A percentile compares a stretch with the other conserved stretches of the same genome.
These are phyloP conservation scores for Poeciliopsis retropinna DNA, from an alignment of 2,113 vertebrate species.

Conservation along the genomic window DNA sequence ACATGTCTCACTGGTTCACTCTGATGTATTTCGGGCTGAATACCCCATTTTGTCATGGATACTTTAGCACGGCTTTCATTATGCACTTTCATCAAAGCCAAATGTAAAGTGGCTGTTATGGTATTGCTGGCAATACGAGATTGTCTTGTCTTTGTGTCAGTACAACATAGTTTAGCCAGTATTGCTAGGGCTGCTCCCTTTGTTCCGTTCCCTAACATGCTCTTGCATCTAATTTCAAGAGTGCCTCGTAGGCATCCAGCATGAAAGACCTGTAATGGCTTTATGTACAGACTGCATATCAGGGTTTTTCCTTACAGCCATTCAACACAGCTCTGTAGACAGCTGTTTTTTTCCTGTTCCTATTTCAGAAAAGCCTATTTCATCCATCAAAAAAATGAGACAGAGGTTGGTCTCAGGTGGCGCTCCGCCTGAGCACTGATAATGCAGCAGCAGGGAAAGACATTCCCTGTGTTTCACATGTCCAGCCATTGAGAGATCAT, in stretches of 20 bases:
- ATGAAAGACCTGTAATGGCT: conserved; percentile 59
- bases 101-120: conserved; percentile 24
- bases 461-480: conserved; percentile 32
- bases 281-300: conserved; percentile 51
- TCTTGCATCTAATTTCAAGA: conserved; percentile 58
- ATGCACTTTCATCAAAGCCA: conserved; percentile 13
- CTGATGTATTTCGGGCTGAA: conserved; percentile 40
- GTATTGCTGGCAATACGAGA: conserved; percentile 24
- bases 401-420: conserved; percentile 50
- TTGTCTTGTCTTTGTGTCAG: conserved; percentile 40
- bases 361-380: conserved; percentile 40
- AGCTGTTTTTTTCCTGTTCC: conserved; percentile 48
- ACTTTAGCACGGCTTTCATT: conserved; percentile 36
- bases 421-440: conserved; percentile 28
- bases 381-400: conserved; percentile 7
- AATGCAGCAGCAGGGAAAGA: conserved; percentile 19
- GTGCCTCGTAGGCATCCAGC: conserved; percentile 48
- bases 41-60: conserved; percentile 45
- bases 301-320: conserved; percentile 41
- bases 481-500: conserved; percentile 30
- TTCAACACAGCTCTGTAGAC: conserved; percentile 51
- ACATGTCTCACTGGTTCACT: conserved; percentile 31
- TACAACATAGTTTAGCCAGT: conserved; percentile 27
- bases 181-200: conserved; percentile 30
- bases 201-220: conserved; percentile 27